Evolutionary conservation across 2,113 vertebrate genomes (phyloP).

Genomic region (Meriones unguiculatus): DNA sequence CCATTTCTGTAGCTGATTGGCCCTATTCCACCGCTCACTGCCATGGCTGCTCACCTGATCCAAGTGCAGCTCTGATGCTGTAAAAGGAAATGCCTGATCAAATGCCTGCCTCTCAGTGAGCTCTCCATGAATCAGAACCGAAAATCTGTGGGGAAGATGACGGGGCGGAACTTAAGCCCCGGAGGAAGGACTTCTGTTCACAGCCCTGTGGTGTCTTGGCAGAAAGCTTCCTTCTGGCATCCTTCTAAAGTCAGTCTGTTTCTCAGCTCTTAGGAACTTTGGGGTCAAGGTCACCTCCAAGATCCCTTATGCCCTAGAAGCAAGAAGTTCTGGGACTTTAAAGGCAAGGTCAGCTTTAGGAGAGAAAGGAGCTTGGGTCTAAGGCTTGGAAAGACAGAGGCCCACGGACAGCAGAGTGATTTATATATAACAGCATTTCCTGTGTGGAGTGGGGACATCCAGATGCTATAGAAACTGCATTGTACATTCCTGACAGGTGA

Average conservation of each 20-base stretch:
- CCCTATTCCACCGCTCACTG: not conserved
- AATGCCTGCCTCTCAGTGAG: constrained; percentile 23
- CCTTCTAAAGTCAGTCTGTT: not conserved
- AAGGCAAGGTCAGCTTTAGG: not conserved
- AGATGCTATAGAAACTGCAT: no score
- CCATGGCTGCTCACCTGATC: not conserved
- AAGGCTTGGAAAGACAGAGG: not conserved
- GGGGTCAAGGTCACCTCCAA: not conserved
- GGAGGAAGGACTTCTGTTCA: not conserved
- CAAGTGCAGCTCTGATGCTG: not conserved
- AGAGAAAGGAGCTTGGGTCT: not conserved
- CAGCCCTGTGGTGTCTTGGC: not conserved
- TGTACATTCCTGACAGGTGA: not conserved
- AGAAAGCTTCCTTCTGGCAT: not conserved
- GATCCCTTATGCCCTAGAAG: not conserved
- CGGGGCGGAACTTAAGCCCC: not conserved
- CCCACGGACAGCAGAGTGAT: not conserved
- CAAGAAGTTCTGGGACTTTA: not conserved
- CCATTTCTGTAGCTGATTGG: constrained; percentile 48
- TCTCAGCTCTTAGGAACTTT: not conserved
- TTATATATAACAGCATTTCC: not conserved
- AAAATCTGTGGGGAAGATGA: not conserved
- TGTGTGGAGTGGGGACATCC: no score
- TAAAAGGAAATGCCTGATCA: not conserved
- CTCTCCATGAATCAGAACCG: not conserved